Base-by-base conservation (phyloP, 2,797 vertebrate genomes). In the Enoplosus armatus region DNA sequence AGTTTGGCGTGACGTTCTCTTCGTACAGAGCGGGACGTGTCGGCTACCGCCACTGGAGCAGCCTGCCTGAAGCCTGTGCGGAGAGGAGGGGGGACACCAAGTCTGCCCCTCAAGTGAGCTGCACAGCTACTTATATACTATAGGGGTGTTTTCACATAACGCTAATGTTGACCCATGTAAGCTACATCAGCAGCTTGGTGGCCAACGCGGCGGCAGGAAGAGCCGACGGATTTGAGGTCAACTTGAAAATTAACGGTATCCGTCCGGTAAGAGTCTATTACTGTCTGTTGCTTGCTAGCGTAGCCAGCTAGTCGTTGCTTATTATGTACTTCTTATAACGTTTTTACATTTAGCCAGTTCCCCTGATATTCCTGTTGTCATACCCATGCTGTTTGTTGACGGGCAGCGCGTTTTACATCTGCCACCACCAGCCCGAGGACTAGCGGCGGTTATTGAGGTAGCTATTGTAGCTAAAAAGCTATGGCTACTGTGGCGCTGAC, bases 201-300 rank as follows among this genome's bases (percentile, higher is more conserved):
- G n/a, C 5, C 27, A 22, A 43, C 45, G 56, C 61, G 55, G 27
- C 27, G 16, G 39, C 66, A 60, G 37, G 27, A 73, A 33, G 35
- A 26, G 29, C 26, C 39, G 47, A 64, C 75, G 45, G 51, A 37
- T 67, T 10, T 56, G 65, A 85, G 79, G 75, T 82, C 78, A 77
- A 61, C 75, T 47, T 64, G 69, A 79, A 72, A 60, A 72, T 33
- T 65, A 76, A 76, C 72, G 80, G 58, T 83, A 5, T 47, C 55
- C 55, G 27, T 81, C 51, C 43, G 75, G 78, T 85, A 76, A 79
- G 80, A 41, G 2, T 29, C 4, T 15, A 22, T 53, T n/a, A 61
- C 33, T 27, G n/a, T n/a, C n/a, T 61, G 22, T 47, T 22, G 39
- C 56, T 39, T 14, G 67, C 69, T 71, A 77, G 37, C 72, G 31